Evolutionary conservation across 2,113 vertebrate species (phyloP), one percentile per base, ranked within the genome.

Genomic region (Notechis scutatus): DNA sequence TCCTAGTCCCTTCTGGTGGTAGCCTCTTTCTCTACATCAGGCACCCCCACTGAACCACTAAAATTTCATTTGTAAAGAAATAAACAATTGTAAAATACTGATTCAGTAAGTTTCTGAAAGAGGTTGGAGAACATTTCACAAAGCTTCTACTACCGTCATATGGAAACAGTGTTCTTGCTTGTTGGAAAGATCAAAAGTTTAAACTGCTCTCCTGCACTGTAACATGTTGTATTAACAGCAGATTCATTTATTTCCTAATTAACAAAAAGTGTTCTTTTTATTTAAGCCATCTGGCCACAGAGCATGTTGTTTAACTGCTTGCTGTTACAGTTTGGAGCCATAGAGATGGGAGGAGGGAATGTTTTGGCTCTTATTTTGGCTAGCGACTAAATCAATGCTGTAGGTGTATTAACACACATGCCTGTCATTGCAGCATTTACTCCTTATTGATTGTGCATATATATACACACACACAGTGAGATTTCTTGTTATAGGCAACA

Each of bases 231-330:
- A 93, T 91, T 97, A 96, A 97, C 96, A 97, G 96, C 96, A 96
- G 95, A 97, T 96, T 96, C 95, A 94, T 97, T 97, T 97, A 95
- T 97, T 97, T 96, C 95, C 96, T 96, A 97, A 97, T 97, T 97
- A 97, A 96, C 95, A 95, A 96, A 96, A 92, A 95, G 95, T 97
- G 96, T 97, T 96, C 96, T 97, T 97, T 97, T 97, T 97, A 96
- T 97, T 97, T 96, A 96, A 96, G 92, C 96, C 97, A 97, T 97
- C 97, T 97, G 97, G 81, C 95, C 96, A 94, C 95, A 95, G 96
- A 96, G 96, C 97, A 95, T 97, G 96, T 96, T 97, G 96, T 97
- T 97, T 97, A 97, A 96, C 93, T 96, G 94, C 94, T 97, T 97
- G 95, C 94, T 95, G 81, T 93, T 96, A 96, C 95, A 96, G 21